These are phyloP conservation scores for Corydoras maculifer DNA, from an alignment of 2,113 vertebrate genomes.

Conservation along the genomic window DNA sequence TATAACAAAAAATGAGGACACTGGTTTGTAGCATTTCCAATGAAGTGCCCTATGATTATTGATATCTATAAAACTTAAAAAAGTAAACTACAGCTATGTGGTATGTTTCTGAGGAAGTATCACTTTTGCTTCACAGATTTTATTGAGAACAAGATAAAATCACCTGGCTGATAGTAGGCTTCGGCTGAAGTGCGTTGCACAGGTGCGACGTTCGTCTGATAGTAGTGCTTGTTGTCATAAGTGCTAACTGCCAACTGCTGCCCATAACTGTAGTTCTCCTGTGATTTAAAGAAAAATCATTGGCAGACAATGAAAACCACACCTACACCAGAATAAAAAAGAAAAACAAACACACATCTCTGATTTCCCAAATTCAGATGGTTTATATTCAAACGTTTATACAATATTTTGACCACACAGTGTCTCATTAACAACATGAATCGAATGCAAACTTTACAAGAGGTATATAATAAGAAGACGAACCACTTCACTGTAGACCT, in stretches of 20 bases:
- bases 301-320: neutral
- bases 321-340: neutral
- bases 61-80: too few relatives aligned
- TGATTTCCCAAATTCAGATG: too few relatives aligned
- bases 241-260: slow-evolving; percentile 48
- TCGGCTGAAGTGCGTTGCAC: slow-evolving; percentile 54
- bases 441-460: too few relatives aligned
- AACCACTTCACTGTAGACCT: slow-evolving; percentile 66
- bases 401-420: neutral
- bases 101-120: too few relatives aligned
- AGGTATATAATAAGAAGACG: slow-evolving; percentile 31
- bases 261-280: slow-evolving; percentile 60
- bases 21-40: too few relatives aligned
- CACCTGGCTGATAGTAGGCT: slow-evolving; percentile 62
- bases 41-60: too few relatives aligned
- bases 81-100: too few relatives aligned
- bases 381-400: too few relatives aligned
- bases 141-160: neutral
- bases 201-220: slow-evolving; percentile 50
- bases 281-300: slow-evolving; percentile 19
- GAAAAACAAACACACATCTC: neutral
- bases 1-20: too few relatives aligned
- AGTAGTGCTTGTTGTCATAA: slow-evolving; percentile 60
- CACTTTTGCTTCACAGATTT: too few relatives aligned
- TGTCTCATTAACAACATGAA: neutral